Percentiles rank a stretch among this genome's conserved stretches.
phyloP scores from a whole-genome alignment of 2,888 invertebrate species.

The Schrankia costaestrigalis region DNA sequence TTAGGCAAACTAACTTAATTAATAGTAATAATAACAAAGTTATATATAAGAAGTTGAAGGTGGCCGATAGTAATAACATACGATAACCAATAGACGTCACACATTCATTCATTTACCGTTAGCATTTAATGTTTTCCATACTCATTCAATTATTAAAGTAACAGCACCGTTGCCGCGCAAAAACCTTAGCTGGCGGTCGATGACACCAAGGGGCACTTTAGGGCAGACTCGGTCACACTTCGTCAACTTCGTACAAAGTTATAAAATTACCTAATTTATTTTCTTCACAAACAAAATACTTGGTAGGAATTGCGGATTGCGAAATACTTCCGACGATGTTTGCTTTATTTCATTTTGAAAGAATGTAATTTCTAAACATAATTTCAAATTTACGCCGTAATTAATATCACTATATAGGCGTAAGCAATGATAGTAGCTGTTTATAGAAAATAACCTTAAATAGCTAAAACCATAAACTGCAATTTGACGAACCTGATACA shows the following conservation, averaged over 20 bases:
- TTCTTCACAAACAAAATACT: constrained; percentile 29
- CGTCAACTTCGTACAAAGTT: constrained; percentile 47
- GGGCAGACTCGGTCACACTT: constrained; percentile 69
- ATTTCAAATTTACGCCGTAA: no score
- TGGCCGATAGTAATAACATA: constrained; percentile 23
- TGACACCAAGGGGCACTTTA: constrained; percentile 76
- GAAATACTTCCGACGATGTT: constrained; percentile 12
- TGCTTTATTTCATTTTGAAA: constrained; percentile 11
- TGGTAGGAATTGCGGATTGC: constrained; percentile 11
- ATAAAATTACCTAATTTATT: constrained; percentile 49
- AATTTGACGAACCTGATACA: no score
- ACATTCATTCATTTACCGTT: constrained; percentile 51
- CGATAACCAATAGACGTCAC: constrained; percentile 31
- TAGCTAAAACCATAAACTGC: no score
- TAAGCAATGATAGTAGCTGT: no score
- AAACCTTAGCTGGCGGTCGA: constrained; percentile 73
- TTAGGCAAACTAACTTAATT: constrained; percentile 4
- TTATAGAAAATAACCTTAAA: no score
- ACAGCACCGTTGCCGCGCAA: constrained; percentile 72
- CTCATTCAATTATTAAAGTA: constrained; percentile 76
- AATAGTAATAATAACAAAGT: not conserved
- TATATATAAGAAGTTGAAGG: not conserved
- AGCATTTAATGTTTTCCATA: constrained; percentile 62
- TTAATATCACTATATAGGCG: no score
- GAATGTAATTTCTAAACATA: constrained; percentile 13